Evolutionary conservation across 2,113 vertebrate species (phyloP), one percentile per base, ranked within the genome.

Genomic region (Panthera tigris): DNA sequence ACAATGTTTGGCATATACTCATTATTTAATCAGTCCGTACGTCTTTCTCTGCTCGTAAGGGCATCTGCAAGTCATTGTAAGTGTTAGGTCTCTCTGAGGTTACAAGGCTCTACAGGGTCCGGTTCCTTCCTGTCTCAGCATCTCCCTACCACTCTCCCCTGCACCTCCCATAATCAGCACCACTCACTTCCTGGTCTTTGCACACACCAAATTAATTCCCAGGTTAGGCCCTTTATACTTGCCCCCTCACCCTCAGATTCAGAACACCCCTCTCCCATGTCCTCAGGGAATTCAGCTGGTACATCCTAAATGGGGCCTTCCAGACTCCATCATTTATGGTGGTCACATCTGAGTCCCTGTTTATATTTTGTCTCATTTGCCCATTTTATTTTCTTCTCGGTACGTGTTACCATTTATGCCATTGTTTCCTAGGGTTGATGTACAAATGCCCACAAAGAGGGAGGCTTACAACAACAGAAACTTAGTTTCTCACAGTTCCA

Each of bases 271-370:
- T 48, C 29, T 31, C 15, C 39, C 50, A 29, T 15, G 1, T 79
- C 9, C 31, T 68, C 5, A 0, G 7, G 73, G 33, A 57, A 78
- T 5, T 7, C 4, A 5, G 7, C 23, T 9, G 3, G 1, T 4
- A 2, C 50, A 27, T 66, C 29, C 16, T 71, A 84, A 61, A 0
- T 15, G 27, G 73, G 23, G 9, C 19, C 55, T 95, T 27, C 71
- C 78, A 36, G 16, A 82, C 25, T 18, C 1, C 2, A 27, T 16
- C 39, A 8, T 27, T 63, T 71, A 66, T 14, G 63, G 36, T 4
- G 36, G 48, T 52, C 45, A 18, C 5, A 36, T 21, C 79, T 11
- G 7, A 7, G 11, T 69, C 36, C 57, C 29, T 16, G 0, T 41
- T 78, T 78, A 10, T 48, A 78, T 48, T 79, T 52, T 52, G 48